A percentile compares a stretch with the other conserved stretches of the same genome.
Conservation (phyloP, 2,888 invertebrate species). For the Athrips mouffetella region DNA sequence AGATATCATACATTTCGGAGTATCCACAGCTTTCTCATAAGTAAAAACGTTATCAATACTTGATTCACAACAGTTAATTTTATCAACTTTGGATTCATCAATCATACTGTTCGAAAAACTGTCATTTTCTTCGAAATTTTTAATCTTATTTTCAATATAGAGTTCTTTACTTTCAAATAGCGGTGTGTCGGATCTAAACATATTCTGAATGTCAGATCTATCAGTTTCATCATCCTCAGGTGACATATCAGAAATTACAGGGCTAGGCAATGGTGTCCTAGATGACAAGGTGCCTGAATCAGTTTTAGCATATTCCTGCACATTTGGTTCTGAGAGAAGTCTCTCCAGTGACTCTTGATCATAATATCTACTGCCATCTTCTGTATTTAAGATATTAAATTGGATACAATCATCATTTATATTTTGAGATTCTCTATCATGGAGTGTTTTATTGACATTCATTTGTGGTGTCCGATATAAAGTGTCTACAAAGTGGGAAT, state of each 20-base stretch:
- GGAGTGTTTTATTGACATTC: conserved; percentile 56
- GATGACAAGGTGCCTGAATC: not conserved
- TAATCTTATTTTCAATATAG: not conserved
- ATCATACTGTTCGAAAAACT: conserved; percentile 25
- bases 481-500: conserved; percentile 54
- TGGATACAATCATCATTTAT: no score
- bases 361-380: conserved; percentile 32
- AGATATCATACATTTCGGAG: conserved; percentile 36
- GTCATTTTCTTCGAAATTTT: conserved; percentile 15
- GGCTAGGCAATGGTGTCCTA: not conserved
- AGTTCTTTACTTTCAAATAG: not conserved
- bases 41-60: conserved; percentile 44
- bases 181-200: not conserved
- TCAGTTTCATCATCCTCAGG: conserved; percentile 42
- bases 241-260: conserved; percentile 20
- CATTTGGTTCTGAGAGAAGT: conserved; percentile 43
- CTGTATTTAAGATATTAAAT: no score
- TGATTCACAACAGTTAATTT: conserved; percentile 46
- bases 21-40: conserved; percentile 36
- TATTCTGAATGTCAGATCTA: conserved; percentile 22
- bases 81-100: conserved; percentile 28
- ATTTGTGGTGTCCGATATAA: conserved; percentile 61
- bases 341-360: conserved; percentile 45
- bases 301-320: conserved; percentile 18
- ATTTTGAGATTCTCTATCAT: conserved; percentile 29